Base-by-base conservation (phyloP, 1,140 invertebrate species). In the Bathynomus jamesi region DNA sequence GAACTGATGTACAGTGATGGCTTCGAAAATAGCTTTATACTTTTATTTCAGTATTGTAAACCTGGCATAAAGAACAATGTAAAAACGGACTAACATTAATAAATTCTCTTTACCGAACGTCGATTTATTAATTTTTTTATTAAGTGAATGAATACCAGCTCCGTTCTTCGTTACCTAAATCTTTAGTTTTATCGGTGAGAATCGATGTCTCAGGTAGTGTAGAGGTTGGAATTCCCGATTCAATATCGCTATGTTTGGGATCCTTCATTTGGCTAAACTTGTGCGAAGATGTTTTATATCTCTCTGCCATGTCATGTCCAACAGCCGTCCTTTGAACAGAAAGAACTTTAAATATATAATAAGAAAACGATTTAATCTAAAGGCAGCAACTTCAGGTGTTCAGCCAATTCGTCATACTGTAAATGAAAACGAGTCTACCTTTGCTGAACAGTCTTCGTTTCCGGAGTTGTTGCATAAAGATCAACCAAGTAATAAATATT, bases 401-500 rank as follows among this genome's bases (percentile, higher is more conserved):
- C n/a, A n/a, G n/a, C n/a, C n/a, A n/a, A n/a, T n/a, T n/a, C n/a
- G n/a, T n/a, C n/a, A n/a, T n/a, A n/a, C n/a, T n/a, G n/a, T n/a
- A n/a, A n/a, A n/a, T n/a, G n/a, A n/a, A 24, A 27, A 30, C 17
- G 13, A 28, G 13, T 64, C 62, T 29, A 74, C 73, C 73, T 74
- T 28, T 74, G 73, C 60, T 74, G 73, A 28, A 97, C 90, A 0
- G 93, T 96, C 82, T 96, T 96, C 0, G 92, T 92, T 80, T 96
- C 94, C 0, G 95, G 94, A 87, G 94, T 92, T 21, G 91, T 94
- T 2, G 94, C 93, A 80, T 98, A 97, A 25, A 97, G 82, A 79
- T 97, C 93, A 32, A 98, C 82, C 21, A 98, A 84, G 81, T 94
- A 90, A 80, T 95, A 96, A 74, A 98, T 90, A 5, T 93, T 97